phyloP scores from a whole-genome alignment of 2,113 vertebrate species.

The Myotis lucifugus region DNA sequence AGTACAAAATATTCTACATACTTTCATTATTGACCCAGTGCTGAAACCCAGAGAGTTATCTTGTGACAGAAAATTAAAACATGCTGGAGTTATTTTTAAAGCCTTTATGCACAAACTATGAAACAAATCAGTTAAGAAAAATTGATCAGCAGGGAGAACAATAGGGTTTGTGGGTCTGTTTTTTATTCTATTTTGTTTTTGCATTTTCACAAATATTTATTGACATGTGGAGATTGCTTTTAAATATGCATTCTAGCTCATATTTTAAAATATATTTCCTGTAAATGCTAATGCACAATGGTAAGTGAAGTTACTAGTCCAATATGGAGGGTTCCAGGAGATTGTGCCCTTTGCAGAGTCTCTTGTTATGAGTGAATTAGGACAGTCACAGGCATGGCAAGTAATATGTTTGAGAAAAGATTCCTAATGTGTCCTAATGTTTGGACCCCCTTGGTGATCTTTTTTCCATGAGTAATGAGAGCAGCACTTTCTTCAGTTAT shows the following conservation, averaged over 20 bases:
- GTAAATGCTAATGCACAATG: background rate
- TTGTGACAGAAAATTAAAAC: background rate
- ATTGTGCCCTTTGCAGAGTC: background rate
- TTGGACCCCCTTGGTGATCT: background rate
- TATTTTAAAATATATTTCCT: background rate
- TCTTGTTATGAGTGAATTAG: background rate
- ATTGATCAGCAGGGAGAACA: background rate
- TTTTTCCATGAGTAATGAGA: background rate
- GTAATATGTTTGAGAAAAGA: background rate
- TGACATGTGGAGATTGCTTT: background rate
- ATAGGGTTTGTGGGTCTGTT: background rate
- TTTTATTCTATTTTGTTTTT: background rate
- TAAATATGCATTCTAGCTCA: background rate
- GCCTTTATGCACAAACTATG: background rate
- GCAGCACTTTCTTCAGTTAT: background rate
- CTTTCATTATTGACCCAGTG: background rate
- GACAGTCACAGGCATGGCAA: background rate
- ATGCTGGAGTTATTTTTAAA: background rate
- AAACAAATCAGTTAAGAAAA: background rate
- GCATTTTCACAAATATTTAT: background rate
- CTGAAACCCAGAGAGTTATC: background rate
- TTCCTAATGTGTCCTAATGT: background rate
- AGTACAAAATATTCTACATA: background rate
- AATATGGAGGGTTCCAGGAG: background rate
- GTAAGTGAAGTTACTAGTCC: background rate